Percentiles rank a stretch among this genome's conserved stretches.
phyloP scores from a whole-genome alignment of 2,113 vertebrate species.

The Cygnus buccinator region DNA sequence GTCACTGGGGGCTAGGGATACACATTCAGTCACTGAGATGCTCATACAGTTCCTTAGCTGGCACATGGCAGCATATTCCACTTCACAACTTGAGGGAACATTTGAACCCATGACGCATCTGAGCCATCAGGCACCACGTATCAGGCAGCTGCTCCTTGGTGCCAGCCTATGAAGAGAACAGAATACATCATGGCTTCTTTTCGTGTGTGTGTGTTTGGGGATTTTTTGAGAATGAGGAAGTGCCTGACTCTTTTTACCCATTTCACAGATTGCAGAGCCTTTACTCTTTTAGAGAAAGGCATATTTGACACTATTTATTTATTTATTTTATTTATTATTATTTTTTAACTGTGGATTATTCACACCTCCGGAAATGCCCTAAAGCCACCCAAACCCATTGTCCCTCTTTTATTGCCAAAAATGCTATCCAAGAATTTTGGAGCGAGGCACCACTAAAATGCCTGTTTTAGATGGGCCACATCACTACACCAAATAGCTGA shows the following conservation, averaged over 20 bases:
- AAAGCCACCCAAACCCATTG: not conserved
- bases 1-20: not conserved
- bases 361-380: not conserved
- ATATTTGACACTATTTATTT: not conserved
- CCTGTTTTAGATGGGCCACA: not conserved
- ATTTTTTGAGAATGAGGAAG: not conserved
- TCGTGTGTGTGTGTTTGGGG: not conserved
- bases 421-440: not conserved
- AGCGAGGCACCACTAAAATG: not conserved
- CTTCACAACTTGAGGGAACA: rapidly evolving
- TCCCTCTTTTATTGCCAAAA: not conserved
- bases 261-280: not conserved
- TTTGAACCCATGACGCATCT: not conserved
- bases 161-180: not conserved
- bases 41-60: not conserved
- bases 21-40: not conserved
- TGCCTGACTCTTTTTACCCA: not conserved
- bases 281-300: not conserved
- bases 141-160: not conserved
- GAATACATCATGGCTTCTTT: too few species aligned
- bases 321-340: not conserved
- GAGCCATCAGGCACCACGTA: not conserved
- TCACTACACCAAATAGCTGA: not conserved
- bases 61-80: not conserved
- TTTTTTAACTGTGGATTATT: not conserved